phyloP scores from a whole-genome alignment of 1,140 invertebrate genomes.

The Linepithema humile region DNA sequence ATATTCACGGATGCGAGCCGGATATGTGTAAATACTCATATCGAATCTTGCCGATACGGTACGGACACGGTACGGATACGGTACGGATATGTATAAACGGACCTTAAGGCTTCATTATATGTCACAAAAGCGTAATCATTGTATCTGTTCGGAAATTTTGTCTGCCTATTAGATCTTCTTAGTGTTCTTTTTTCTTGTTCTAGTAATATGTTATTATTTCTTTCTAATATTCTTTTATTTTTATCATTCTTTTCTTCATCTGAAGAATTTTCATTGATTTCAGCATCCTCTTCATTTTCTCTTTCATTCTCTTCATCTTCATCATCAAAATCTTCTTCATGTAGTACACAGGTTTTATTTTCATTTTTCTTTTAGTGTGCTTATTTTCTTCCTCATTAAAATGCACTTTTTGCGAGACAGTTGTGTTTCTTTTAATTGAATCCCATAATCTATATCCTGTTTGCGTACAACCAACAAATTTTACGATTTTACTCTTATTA shows the following conservation, averaged over 20 bases:
- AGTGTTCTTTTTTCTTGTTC: neutral
- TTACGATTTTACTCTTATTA: no score
- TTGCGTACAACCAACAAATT: no score
- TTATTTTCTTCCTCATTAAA: neutral
- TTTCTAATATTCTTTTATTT: no score
- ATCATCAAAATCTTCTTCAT: neutral
- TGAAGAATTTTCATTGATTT: neutral
- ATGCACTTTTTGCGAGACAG: neutral
- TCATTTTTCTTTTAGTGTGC: neutral
- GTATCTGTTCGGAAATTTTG: constrained; percentile 2
- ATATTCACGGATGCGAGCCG: no score
- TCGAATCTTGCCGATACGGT: no score
- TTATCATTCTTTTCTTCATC: neutral
- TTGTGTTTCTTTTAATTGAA: neutral
- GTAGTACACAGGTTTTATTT: neutral
- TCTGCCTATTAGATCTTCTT: neutral
- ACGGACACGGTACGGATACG: no score
- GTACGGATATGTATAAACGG: no score
- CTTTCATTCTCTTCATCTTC: neutral
- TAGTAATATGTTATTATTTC: neutral
- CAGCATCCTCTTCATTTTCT: neutral
- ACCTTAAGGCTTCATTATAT: constrained; percentile 55
- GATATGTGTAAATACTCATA: no score
- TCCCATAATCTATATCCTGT: no score
- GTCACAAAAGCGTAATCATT: constrained; percentile 38